Evolutionary conservation across 2,797 vertebrate species (phyloP).

Genomic region (Ambastaia sidthimunki): DNA sequence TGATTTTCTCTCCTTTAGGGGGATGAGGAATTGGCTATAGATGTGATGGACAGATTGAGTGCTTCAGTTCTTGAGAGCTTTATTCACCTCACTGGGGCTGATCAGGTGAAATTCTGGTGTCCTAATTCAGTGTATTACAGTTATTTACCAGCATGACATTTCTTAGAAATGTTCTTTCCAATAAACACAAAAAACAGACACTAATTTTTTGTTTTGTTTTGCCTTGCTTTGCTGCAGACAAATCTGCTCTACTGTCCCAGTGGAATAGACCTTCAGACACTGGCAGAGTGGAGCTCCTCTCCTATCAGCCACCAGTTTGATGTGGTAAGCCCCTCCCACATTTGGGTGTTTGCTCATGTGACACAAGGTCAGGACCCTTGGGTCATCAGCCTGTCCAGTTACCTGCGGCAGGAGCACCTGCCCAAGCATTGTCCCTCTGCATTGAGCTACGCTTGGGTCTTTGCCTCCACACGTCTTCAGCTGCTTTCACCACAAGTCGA

Average conservation of each 20-base stretch:
- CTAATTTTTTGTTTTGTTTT: not conserved
- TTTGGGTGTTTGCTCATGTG: slow-evolving; percentile 99
- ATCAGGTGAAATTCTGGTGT: slow-evolving; percentile 81
- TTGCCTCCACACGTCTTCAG: slow-evolving; percentile 94
- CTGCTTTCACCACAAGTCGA: slow-evolving; percentile 96
- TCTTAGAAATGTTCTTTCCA: not conserved
- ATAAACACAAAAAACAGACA: not conserved
- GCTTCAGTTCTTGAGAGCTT: slow-evolving; percentile 97
- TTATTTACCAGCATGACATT: not conserved
- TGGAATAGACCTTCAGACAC: slow-evolving; percentile 92
- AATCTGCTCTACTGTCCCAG: slow-evolving; percentile 95
- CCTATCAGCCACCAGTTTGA: slow-evolving; percentile 99
- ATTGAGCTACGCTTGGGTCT: slow-evolving; percentile 96
- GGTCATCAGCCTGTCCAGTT: slow-evolving; percentile 99
- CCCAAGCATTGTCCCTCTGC: slow-evolving; percentile 95
- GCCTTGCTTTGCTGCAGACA: slow-evolving; percentile 74
- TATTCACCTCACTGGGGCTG: slow-evolving; percentile 97
- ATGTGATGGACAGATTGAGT: slow-evolving; percentile 96
- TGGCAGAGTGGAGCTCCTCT: slow-evolving; percentile 97
- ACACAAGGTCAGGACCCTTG: slow-evolving; percentile 98
- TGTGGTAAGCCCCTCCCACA: slow-evolving; percentile 96
- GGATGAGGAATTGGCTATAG: slow-evolving; percentile 96
- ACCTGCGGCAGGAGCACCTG: slow-evolving; percentile 94
- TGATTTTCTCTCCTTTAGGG: slow-evolving; percentile 75
- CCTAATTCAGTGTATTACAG: not conserved